A percentile compares a stretch with the other conserved stretches of the same genome.
phyloP scores from a whole-genome alignment of 2,888 invertebrate species.

The Athalia rosae region DNA sequence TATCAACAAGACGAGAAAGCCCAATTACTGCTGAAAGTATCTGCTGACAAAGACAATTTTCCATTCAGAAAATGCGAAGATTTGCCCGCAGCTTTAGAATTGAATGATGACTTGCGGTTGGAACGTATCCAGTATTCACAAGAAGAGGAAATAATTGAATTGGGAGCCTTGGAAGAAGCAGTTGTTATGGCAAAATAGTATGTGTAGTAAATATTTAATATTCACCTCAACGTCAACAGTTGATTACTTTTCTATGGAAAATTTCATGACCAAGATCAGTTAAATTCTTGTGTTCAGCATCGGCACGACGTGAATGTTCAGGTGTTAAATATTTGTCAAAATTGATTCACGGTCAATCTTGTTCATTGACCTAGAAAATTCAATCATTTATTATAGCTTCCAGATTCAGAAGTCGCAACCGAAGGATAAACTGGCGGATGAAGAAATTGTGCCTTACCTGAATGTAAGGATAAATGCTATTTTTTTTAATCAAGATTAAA shows the following conservation, averaged over 20 bases:
- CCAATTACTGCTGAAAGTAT: conserved; percentile 86
- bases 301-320: too few species aligned
- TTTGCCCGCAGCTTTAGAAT: conserved; percentile 80
- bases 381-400: conserved; percentile 75
- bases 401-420: conserved; percentile 85
- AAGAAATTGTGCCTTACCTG: conserved; percentile 89
- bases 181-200: conserved; percentile 86
- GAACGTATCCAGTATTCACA: conserved; percentile 85
- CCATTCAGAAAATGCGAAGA: conserved; percentile 73
- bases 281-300: not conserved
- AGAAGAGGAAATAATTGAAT: conserved; percentile 73
- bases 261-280: conserved; percentile 10
- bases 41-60: conserved; percentile 72
- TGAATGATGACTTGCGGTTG: conserved; percentile 92
- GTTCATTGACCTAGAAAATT: not conserved
- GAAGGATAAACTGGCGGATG: conserved; percentile 85
- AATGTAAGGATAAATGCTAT: conserved; percentile 63
- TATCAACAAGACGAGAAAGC: conserved; percentile 89
- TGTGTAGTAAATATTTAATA: conserved; percentile 64
- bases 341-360: too few species aligned
- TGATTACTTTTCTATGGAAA: conserved; percentile 16
- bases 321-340: too few species aligned
- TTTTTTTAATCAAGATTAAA: not conserved
- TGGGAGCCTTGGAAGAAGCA: conserved; percentile 86
- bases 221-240: conserved; percentile 25